Conservation (phyloP, 2,797 vertebrate genomes). For the Pseudomugil tenellus region DNA sequence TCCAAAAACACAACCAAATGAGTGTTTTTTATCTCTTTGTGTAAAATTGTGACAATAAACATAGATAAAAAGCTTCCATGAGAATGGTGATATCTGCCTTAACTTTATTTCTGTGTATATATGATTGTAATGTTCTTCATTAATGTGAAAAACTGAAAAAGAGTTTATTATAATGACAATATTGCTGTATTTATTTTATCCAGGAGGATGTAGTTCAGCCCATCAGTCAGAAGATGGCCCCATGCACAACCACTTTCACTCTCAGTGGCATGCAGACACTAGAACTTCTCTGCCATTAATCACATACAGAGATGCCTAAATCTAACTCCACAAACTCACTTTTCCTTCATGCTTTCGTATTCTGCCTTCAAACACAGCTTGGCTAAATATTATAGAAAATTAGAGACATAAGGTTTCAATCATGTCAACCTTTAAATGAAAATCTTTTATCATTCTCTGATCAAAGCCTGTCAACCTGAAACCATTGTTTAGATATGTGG, state of each 20-base stretch:
- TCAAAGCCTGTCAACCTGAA: not conserved
- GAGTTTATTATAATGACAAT: no score
- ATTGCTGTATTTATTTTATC: no score
- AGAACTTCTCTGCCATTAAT: not conserved
- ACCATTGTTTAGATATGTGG: slow-evolving; percentile 82
- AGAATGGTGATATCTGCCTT: no score
- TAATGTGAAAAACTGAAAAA: no score
- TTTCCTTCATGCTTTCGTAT: no score
- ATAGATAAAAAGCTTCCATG: no score
- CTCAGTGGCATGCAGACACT: not conserved
- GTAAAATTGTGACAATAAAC: no score
- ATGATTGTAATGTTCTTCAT: no score
- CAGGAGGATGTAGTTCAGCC: slow-evolving; percentile 15
- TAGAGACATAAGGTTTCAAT: not conserved
- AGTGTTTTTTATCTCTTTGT: no score
- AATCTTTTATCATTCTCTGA: not conserved
- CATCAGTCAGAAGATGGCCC: slow-evolving; percentile 51
- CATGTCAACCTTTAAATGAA: no score
- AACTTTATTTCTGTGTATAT: no score
- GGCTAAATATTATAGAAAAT: not conserved
- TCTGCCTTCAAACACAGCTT: not conserved
- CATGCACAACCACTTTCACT: slow-evolving; percentile 33
- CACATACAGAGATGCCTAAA: not conserved
- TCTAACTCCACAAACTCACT: not conserved
- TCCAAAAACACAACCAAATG: no score